Evolutionary conservation across 1,140 invertebrate species (phyloP).

Genomic region (Anastrepha ludens): DNA sequence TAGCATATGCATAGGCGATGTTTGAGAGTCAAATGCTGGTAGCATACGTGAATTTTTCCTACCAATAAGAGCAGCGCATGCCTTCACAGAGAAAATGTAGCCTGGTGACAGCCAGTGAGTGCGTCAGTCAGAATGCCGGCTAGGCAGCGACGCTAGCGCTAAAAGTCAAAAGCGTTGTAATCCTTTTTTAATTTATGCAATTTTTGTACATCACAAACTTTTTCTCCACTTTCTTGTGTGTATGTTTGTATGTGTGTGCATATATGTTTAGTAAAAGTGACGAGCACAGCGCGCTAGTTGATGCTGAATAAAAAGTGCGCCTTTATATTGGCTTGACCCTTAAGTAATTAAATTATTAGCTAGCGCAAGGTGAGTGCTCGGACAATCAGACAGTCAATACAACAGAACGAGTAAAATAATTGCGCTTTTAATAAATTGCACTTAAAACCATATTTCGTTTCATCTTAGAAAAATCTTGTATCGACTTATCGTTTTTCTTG

Average conservation of each 20-base stretch:
- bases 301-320: no score
- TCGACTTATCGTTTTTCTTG: no score
- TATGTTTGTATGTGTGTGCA: background rate
- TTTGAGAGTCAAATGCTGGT: background rate
- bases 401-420: no score
- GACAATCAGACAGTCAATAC: no score
- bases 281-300: no score
- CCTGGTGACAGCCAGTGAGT: background rate
- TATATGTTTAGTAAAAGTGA: background rate
- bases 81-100: background rate
- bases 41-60: background rate
- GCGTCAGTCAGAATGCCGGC: background rate
- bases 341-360: no score
- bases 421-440: no score
- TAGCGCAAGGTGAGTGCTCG: no score
- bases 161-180: background rate
- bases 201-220: slow-evolving; percentile 23
- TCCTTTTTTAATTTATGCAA: slow-evolving; percentile 3
- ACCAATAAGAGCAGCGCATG: background rate
- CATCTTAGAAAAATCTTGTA: no score
- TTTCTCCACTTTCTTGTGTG: background rate
- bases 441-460: no score
- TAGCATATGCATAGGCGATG: no score
- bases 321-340: no score
- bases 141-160: background rate